Evolutionary conservation across 1,140 invertebrate genomes (phyloP).

Genomic region (Aricia agestis): DNA sequence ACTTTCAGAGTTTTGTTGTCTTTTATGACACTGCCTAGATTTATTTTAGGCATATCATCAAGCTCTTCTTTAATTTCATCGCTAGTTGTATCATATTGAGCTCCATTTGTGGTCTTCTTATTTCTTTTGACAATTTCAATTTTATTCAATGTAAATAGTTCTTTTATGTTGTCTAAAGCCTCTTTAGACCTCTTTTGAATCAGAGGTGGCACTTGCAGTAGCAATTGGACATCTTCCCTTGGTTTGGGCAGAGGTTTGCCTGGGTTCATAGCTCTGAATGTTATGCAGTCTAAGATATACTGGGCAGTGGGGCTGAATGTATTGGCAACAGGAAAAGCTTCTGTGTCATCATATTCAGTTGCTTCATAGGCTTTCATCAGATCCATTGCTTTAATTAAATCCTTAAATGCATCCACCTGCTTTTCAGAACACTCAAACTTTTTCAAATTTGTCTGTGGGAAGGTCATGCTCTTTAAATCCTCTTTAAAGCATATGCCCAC

Average conservation of each 20-base stretch:
- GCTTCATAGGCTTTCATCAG: conserved; percentile 65
- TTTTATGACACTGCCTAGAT: conserved; percentile 31
- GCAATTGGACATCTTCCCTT: conserved; percentile 63
- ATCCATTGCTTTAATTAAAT: conserved; percentile 69
- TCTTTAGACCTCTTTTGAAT: conserved; percentile 55
- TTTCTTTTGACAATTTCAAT: conserved; percentile 52
- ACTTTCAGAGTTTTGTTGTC: conserved; percentile 40
- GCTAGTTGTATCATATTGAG: conserved; percentile 6
- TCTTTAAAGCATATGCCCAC: conserved; percentile 62
- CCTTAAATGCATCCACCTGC: conserved; percentile 66
- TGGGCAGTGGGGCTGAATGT: conserved; percentile 65
- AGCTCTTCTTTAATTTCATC: conserved; percentile 24
- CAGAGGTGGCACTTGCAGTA: conserved; percentile 62
- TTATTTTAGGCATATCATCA: conserved; percentile 37
- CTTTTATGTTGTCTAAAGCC: conserved; percentile 56
- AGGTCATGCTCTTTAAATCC: conserved; percentile 67
- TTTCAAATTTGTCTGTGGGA: conserved; percentile 59
- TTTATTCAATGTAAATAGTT: conserved; percentile 55
- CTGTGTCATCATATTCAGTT: conserved; percentile 56
- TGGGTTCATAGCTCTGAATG: conserved; percentile 65
- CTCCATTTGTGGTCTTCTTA: conserved; percentile 31
- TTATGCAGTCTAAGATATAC: conserved; percentile 67
- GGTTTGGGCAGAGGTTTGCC: conserved; percentile 58
- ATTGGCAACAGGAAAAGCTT: conserved; percentile 66
- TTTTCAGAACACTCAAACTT: conserved; percentile 53